Percentiles rank a stretch among this genome's conserved stretches.
Evolutionary conservation across 2,113 vertebrate genomes (phyloP).

Genomic region (Hippopotamus amphibius): DNA sequence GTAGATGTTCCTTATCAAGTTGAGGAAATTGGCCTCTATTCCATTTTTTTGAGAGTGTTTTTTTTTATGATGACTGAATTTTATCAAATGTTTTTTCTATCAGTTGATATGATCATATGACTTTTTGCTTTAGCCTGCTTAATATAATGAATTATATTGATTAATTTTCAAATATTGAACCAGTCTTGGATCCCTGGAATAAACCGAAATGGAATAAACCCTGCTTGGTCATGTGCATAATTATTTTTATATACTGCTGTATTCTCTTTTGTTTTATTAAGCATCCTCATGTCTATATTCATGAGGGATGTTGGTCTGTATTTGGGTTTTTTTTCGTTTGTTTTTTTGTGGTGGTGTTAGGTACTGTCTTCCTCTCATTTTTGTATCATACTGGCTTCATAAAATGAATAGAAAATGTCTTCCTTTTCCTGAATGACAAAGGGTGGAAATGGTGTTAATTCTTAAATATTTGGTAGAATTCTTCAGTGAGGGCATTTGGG

Average conservation of each 20-base stretch:
- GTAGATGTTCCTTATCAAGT: background rate
- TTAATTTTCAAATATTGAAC: constrained; percentile 44
- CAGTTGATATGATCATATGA: background rate
- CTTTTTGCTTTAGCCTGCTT: background rate
- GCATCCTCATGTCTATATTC: background rate
- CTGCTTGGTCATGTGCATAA: background rate
- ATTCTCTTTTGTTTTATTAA: constrained; percentile 24
- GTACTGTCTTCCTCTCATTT: background rate
- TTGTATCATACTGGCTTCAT: background rate
- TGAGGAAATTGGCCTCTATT: background rate
- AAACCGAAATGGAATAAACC: background rate
- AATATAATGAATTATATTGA: background rate
- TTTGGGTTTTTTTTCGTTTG: background rate
- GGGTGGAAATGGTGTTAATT: background rate
- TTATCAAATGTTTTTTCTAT: background rate
- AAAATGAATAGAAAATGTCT: background rate
- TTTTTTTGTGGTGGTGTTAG: background rate
- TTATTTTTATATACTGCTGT: constrained; percentile 39
- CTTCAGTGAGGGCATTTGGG: background rate
- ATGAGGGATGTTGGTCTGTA: background rate
- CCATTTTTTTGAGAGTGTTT: background rate
- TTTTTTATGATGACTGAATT: background rate
- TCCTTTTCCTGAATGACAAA: background rate
- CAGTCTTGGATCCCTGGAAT: background rate
- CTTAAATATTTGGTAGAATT: constrained; percentile 38